Percentiles rank a stretch among this genome's conserved stretches.
Evolutionary conservation across 2,797 vertebrate species (phyloP).

Genomic region (Spizella passerina): DNA sequence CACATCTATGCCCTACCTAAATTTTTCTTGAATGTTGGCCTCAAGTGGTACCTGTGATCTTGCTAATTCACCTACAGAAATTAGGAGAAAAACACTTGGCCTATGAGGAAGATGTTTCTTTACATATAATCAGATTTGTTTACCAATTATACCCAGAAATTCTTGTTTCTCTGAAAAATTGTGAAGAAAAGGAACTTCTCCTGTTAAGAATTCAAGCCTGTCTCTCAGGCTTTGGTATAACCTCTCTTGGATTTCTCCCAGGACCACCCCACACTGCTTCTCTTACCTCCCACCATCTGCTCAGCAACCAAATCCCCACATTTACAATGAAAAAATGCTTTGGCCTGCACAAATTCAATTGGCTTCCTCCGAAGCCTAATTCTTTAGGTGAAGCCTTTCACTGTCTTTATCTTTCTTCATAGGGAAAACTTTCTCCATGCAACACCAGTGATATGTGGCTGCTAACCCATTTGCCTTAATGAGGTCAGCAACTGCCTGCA

Average conservation of each 20-base stretch:
- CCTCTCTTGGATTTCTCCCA: background rate
- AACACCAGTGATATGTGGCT: background rate
- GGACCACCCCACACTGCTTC: background rate
- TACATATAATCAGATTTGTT: background rate
- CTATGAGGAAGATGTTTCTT: background rate
- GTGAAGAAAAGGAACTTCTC: background rate
- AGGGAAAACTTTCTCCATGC: background rate
- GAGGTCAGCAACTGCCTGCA: slow-evolving; percentile 17
- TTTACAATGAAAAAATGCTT: background rate
- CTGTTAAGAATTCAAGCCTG: background rate
- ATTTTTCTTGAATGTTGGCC: background rate
- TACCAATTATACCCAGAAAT: background rate
- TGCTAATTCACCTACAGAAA: background rate
- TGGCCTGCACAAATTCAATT: background rate
- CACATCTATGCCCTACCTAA: background rate
- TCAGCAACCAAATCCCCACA: background rate
- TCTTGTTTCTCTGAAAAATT: background rate
- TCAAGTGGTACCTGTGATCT: background rate
- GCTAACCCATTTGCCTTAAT: slow-evolving; percentile 8
- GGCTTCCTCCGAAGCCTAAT: background rate
- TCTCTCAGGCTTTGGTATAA: background rate
- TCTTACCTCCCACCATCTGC: background rate
- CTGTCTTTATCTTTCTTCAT: background rate
- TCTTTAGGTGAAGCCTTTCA: background rate
- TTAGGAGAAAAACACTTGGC: background rate